Base-by-base conservation (phyloP, 2,888 invertebrate genomes). In the Tethea ocularis region DNA sequence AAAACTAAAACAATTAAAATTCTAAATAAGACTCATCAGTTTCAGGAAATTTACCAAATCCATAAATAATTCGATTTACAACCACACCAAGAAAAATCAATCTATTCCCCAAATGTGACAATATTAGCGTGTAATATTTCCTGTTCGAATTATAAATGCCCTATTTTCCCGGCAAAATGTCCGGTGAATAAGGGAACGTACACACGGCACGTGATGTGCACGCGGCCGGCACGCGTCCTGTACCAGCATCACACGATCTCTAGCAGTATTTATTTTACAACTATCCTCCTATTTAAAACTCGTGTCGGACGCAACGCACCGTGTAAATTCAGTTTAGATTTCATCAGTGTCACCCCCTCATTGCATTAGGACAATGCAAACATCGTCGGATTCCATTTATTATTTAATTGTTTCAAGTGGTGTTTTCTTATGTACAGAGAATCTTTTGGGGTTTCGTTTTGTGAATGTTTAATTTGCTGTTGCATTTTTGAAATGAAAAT, bases 111-210 rank as follows among this genome's bases (percentile, higher is more conserved):
- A 85, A 86, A 87, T 83, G 85, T 83, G 84, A 79, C 84, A 82
- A 92, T 92, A 93, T 93, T 93, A 91, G 92, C 91, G 91, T 93
- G 90, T 92, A 91, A 92, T 92, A 86, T 89, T 91, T 87, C 91
- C 89, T 87, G 84, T 86, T 83, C 77, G 84, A 88, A 89, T 91
- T 91, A 91, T 88, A 89, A 84, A 89, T 84, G 82, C 80, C 83
- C 85, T 76, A 71, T 80, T 85, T 85, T 81, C 76, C 74, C 80
- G 80, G 78, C 78, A 80, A 82, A 85, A 82, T 33, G 77, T 83
- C 82, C 82, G 81, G 78, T 67, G 67, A 66, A 65, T 72, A 71
- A 70, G 22, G 55, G 29, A 17, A 29, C 58, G 41, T 46, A 20
- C 58, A 53, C 57, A 29, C 52, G 58, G 29, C 52, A 41, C 72